Evolutionary conservation across 64 coral and sea anemone genomes (phyloP), one percentile per base, ranked within the genome.

Genomic region (Porites lutea): DNA sequence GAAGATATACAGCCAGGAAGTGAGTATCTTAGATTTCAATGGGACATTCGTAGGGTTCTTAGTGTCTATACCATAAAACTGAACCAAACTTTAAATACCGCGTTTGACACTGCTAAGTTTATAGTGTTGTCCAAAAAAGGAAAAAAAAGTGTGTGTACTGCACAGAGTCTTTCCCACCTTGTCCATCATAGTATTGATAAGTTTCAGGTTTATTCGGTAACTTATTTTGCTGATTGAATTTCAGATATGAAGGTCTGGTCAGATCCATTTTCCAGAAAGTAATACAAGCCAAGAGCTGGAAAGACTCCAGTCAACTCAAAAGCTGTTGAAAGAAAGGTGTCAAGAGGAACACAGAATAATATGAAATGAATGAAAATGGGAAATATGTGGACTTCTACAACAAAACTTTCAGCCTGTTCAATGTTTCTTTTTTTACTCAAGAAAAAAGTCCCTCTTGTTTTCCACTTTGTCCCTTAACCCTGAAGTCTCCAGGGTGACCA

Each of bases 1-100:
- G 97, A 99, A 52, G 78, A 99, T 2, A 86, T 99, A 67, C 97
- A 99, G n/a, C 97, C 97, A 51, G 97, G 97, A 96, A 93, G 97
- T 99, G 85, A 89, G 82, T 52, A 52, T 16, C 10, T 82, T 52
- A 19, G 27, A 37, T 37, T 37, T 37, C 27, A 37, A 37, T 37
- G 27, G 27, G 27, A 37, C 27, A 37, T 37, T 37, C 27, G 0
- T 37, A 37, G 27, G 27, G 27, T 37, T 37, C 27, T 37, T 1
- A 1, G 27, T 37, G 27, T 37, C 27, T 37, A 37, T 37, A 37
- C 27, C 27, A 37, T 37, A 1, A 37, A 37, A 37, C 27, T 37
- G 27, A 37, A 37, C 27, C 27, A 37, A 37, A 37, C 27, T 37
- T 37, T 37, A 37, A 37, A 37, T 37, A 37, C 27, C 27, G 27